Evolutionary conservation across 2,888 invertebrate species (phyloP), one percentile per base, ranked within the genome.

Genomic region (Cheilosia impressa): DNA sequence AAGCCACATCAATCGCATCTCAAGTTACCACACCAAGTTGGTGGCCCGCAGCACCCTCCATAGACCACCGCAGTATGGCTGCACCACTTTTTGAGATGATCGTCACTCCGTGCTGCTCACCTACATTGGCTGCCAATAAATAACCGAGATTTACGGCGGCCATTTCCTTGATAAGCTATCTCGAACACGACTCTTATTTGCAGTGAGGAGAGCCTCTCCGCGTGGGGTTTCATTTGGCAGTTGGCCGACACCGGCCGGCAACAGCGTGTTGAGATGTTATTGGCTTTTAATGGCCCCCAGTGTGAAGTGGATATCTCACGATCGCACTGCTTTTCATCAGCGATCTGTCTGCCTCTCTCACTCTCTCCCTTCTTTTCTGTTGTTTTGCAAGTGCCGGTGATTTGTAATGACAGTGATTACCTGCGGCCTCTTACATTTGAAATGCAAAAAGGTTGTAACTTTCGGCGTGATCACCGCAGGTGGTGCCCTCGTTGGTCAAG

Each of bases 121-220:
- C 80, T 71, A 50, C 45, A 50, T 75, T 76, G 53, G 55, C 65
- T 76, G 55, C 66, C 66, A 71, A 81, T 81, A 85, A 85, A 81
- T 76, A 81, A 85, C 65, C 76, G 45, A 81, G 81, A 85, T 85
- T 85, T 76, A 81, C 81, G 79, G 69, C 80, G 58, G 81, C 75
- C 66, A 85, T 81, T 81, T 62, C 71, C 75, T n/a, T 80, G 84
- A 80, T 76, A 80, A 80, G 75, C 71, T 85, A 85, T 85, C 76
- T 63, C 34, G 60, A 75, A 71, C 84, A 80, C 60, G 80, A 84
- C 69, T 69, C 69, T 57, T 31, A 52, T 71, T 75, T 84, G 73
- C 58, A 57, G 58, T 38, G 38, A 38, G 38, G 38, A 13, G 10
- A 22, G 53, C 52, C 34, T 27, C 55, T 34, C 57, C 13, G 41